Conservation (phyloP, 2,113 vertebrate species). For the Forbesichthys agassizii region DNA sequence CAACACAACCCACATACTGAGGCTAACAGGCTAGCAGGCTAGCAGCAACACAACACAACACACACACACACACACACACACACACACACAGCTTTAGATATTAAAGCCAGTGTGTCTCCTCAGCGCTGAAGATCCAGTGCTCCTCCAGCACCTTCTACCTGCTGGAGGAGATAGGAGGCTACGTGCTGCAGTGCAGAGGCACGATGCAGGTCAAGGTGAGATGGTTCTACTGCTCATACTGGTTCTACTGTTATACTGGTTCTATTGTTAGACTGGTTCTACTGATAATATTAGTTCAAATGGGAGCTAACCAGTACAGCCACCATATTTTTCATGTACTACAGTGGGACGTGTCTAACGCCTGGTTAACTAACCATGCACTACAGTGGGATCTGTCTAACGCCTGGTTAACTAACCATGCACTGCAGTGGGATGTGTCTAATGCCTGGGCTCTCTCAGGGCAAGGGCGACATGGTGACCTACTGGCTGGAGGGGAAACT, state of each 20-base stretch:
- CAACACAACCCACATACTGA: too few species aligned
- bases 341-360: not conserved
- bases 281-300: not conserved
- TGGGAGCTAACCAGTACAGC: not conserved
- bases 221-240: not conserved
- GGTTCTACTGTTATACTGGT: not conserved
- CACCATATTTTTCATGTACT: not conserved
- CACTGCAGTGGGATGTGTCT: too few species aligned
- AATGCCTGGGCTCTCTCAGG: slow-evolving; percentile 54
- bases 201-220: slow-evolving; percentile 87
- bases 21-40: too few species aligned
- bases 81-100: not conserved
- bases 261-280: not conserved
- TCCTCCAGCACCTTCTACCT: slow-evolving; percentile 83
- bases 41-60: too few species aligned
- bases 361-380: too few species aligned
- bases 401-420: not conserved
- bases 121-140: slow-evolving; percentile 91
- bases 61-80: too few species aligned
- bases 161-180: slow-evolving; percentile 87
- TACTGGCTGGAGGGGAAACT: slow-evolving; percentile 84
- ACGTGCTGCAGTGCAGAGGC: slow-evolving; percentile 82
- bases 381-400: too few species aligned
- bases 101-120: not conserved
- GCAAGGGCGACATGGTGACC: slow-evolving; percentile 86